Percentiles rank a stretch among this genome's conserved stretches.
Evolutionary conservation across 2,113 vertebrate species (phyloP).

Genomic region (Rallus limicola): DNA sequence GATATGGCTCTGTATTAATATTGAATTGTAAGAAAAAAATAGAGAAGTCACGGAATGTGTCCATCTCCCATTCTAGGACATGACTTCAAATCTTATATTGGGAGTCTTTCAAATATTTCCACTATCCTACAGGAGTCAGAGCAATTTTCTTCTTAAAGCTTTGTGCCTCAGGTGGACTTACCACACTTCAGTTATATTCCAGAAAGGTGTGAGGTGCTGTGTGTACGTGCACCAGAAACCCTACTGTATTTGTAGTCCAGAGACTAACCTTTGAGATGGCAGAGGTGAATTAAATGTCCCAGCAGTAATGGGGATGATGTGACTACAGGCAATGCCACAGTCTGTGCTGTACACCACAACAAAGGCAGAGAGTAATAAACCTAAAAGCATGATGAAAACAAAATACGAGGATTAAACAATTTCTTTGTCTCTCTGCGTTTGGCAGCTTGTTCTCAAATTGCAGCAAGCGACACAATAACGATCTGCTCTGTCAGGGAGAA

Average conservation of each 20-base stretch:
- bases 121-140: background rate
- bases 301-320: background rate
- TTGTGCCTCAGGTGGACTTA: background rate
- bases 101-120: background rate
- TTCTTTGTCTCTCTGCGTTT: background rate
- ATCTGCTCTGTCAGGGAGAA: background rate
- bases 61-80: background rate
- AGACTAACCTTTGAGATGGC: background rate
- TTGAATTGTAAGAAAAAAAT: background rate
- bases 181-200: fast-evolving
- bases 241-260: background rate
- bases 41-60: background rate
- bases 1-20: background rate
- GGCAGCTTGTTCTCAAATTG: background rate
- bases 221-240: background rate
- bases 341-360: fast-evolving
- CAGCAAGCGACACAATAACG: background rate
- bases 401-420: background rate
- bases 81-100: background rate
- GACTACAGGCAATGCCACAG: fast-evolving
- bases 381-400: background rate
- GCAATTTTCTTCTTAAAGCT: background rate
- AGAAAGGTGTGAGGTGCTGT: background rate
- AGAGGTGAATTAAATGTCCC: background rate
- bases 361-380: background rate